These are phyloP conservation scores for Porites cylindrica DNA, from an alignment of 92 coral and sea anemone genomes.

Conservation along the genomic window DNA sequence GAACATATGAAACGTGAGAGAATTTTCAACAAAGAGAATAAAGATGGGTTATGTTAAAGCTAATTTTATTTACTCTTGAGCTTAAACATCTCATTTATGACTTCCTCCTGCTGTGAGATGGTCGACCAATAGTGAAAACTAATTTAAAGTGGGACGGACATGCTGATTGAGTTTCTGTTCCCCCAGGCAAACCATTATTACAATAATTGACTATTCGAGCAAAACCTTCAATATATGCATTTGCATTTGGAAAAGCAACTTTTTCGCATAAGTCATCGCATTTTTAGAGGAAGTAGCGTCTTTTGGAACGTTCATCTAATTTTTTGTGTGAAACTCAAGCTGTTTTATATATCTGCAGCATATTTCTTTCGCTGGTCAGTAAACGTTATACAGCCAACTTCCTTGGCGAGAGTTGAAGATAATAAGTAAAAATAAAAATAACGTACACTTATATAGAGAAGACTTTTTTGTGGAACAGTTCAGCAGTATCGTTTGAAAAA, in stretches of 20 bases:
- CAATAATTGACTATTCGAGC: constrained; percentile 9
- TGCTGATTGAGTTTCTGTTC: constrained; percentile 1
- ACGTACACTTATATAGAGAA: background rate
- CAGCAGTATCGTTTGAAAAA: no score
- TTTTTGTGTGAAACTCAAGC: no score
- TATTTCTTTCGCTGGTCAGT: background rate
- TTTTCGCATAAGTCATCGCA: background rate
- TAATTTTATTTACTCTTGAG: constrained; percentile 27
- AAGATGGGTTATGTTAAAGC: background rate
- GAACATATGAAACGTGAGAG: background rate
- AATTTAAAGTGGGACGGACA: constrained; percentile 10
- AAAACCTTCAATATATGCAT: constrained; percentile 15
- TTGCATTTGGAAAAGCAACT: background rate
- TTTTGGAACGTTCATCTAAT: no score
- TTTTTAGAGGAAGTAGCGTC: no score
- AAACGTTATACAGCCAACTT: background rate
- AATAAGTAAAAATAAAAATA: background rate
- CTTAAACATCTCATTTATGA: constrained; percentile 40
- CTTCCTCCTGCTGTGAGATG: background rate
- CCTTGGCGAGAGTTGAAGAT: background rate
- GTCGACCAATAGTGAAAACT: constrained; percentile 19
- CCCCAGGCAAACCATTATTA: constrained; percentile 5
- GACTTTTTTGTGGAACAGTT: no score
- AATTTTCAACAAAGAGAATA: constrained; percentile 15
- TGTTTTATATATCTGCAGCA: background rate